Conservation (phyloP, 2,113 vertebrate genomes). For the Falco punctatus region DNA sequence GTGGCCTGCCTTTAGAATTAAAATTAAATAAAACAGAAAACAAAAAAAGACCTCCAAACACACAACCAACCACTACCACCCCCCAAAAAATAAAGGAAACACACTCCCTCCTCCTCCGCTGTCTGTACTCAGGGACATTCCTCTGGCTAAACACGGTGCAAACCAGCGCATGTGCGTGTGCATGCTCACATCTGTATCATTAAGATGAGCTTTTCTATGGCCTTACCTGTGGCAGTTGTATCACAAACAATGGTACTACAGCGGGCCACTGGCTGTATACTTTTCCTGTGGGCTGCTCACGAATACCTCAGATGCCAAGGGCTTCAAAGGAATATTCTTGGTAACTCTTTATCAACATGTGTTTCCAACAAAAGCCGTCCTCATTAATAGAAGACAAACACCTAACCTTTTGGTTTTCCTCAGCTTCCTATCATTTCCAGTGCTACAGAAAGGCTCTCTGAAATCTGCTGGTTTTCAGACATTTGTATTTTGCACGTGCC, state of each 20-base stretch:
- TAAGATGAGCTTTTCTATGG: neutral
- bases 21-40: neutral
- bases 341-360: neutral
- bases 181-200: neutral
- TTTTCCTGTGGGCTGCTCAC: slow-evolving; percentile 5
- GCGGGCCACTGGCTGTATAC: neutral
- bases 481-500: neutral
- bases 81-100: neutral
- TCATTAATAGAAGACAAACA: slow-evolving; percentile 12
- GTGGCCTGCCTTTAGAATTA: neutral
- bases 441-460: neutral
- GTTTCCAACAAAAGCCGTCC: slow-evolving; percentile 18
- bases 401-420: neutral
- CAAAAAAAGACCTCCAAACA: no score
- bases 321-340: slow-evolving; percentile 32
- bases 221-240: neutral
- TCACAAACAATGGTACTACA: neutral
- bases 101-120: neutral
- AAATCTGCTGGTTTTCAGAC: neutral
- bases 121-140: neutral
- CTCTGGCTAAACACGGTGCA: neutral
- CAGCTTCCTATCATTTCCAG: neutral
- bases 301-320: neutral
- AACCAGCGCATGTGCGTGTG: neutral
- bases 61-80: no score